Evolutionary conservation across 2,797 vertebrate species (phyloP).

Genomic region (Malacoraja senta): DNA sequence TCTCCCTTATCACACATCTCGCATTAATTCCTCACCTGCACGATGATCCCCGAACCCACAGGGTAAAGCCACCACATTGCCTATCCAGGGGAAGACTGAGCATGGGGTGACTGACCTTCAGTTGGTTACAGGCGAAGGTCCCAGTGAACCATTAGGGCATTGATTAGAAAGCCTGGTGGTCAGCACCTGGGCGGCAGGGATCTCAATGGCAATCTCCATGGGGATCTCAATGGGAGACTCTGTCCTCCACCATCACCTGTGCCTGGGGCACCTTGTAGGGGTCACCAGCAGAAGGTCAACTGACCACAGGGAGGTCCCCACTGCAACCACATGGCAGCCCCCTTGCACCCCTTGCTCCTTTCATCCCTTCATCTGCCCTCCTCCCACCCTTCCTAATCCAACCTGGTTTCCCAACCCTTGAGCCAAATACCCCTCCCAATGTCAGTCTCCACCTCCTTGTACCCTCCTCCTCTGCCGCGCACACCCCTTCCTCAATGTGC

Average conservation of each 20-base stretch:
- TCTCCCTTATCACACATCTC: neutral
- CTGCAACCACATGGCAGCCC: neutral
- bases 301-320: neutral
- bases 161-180: too few relatives aligned
- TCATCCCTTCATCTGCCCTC: neutral
- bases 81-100: neutral
- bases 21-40: neutral
- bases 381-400: neutral
- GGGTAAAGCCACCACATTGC: neutral
- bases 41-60: too few relatives aligned
- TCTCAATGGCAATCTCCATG: too few relatives aligned
- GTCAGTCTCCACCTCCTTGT: neutral
- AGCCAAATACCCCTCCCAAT: neutral
- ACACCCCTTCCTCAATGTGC: neutral
- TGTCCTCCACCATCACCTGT: neutral
- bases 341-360: neutral
- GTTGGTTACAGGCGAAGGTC: neutral
- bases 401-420: neutral
- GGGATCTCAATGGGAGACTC: too few relatives aligned
- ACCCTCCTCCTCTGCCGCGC: neutral
- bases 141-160: neutral
- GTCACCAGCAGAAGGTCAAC: neutral
- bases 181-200: too few relatives aligned
- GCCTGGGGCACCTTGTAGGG: neutral
- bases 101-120: neutral